Base-by-base conservation (phyloP, 2,888 invertebrate species). In the Tholera decimalis region DNA sequence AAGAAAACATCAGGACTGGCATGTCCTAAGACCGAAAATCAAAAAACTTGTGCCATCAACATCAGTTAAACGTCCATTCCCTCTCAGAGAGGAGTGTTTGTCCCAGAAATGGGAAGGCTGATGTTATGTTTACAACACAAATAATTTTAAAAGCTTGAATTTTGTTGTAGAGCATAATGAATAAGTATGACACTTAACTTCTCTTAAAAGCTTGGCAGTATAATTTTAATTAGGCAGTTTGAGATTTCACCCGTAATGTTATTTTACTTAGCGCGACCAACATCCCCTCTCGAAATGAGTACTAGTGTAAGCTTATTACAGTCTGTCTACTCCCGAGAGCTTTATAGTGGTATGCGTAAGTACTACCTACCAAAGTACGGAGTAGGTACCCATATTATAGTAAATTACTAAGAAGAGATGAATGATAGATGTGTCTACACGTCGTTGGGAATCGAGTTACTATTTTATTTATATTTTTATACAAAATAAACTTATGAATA, bases 181-280 rank as follows among this genome's bases (percentile, higher is more conserved):
- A n/a, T n/a, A n/a, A 39, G 15, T 65, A 55, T 37, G 58, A 55
- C 62, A 35, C 20, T 15, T 15, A 37, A 47, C 20, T 50, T 22
- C 33, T 51, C 7, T 13, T n/a, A 13, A n/a, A 24, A 67, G 37
- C 39, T 59, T 30, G 26, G 41, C 46, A 39, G 51, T 43, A 37
- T 39, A 54, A 28, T 50, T 67, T 62, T 62, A 46, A 51, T 47
- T 54, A 60, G 39, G 41, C 6, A 22, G 55, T 62, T 46, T 55
- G 39, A 59, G 43, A 65, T 64, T 57, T 47, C 24, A 59, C 35
- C 43, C 39, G 39, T 35, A 59, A n/a, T 60, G 53, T 55, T 50
- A 56, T 47, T 41, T 47, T 54, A 61, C 55, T 51, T 46, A 58
- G 28, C 26, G 53, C 43, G 13, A 15, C 46, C 20, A 50, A 44